Conservation (phyloP, 2,797 vertebrate species). For the Pipistrellus kuhlii region DNA sequence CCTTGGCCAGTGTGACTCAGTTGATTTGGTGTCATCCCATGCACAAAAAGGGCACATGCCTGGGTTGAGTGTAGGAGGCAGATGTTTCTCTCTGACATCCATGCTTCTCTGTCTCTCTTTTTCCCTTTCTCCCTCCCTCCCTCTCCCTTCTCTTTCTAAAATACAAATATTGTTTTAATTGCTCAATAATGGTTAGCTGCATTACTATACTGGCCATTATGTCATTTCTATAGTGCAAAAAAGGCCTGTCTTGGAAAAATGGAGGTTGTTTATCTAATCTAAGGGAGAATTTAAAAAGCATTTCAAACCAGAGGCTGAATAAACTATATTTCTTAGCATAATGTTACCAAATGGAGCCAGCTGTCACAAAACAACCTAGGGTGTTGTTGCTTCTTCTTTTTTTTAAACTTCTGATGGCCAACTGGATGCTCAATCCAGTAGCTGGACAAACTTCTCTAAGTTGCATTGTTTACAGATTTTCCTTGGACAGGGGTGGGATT, state of each 20-base stretch:
- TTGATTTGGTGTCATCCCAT: not conserved
- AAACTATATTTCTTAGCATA: slow-evolving; percentile 6
- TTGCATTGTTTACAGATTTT: slow-evolving; percentile 63
- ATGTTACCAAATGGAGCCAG: slow-evolving; percentile 52
- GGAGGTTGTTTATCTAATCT: not conserved
- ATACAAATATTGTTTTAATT: not conserved
- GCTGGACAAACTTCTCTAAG: not conserved
- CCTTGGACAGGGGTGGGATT: slow-evolving; percentile 8
- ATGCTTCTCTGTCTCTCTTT: not conserved
- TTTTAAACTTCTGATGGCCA: not conserved
- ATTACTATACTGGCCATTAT: not conserved
- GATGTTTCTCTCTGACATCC: not conserved
- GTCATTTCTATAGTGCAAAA: slow-evolving; percentile 28
- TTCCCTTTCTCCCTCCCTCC: not conserved
- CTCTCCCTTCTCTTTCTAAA: not conserved
- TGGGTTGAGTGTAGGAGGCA: not conserved
- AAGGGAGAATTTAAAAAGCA: slow-evolving; percentile 42
- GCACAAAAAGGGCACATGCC: not conserved
- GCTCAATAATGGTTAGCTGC: not conserved
- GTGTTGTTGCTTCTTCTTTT: not conserved
- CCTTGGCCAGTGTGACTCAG: not conserved
- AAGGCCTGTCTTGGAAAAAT: not conserved
- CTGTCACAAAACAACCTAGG: slow-evolving; percentile 46
- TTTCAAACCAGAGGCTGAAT: not conserved
- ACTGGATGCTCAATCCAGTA: slow-evolving; percentile 1